A percentile compares a stretch with the other conserved stretches of the same genome.
Conservation (phyloP, 2,113 vertebrate genomes). For the Cephalopholis sonnerati region DNA sequence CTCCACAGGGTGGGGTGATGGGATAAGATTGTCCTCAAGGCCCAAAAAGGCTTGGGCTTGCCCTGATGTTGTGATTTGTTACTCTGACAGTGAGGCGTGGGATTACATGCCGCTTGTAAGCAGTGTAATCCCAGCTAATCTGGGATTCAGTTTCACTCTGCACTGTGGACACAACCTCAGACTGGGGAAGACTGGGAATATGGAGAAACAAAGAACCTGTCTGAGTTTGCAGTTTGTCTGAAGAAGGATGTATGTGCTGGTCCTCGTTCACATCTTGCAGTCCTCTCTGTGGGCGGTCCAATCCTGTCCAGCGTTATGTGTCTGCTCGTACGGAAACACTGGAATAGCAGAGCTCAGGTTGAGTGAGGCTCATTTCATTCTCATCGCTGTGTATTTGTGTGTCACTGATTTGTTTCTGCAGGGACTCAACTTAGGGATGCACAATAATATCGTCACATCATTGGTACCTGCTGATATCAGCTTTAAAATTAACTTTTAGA, state of each 20-base stretch:
- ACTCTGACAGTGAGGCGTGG: constrained; percentile 40
- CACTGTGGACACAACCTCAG: constrained; percentile 28
- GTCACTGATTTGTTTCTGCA: not conserved
- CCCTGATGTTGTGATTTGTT: constrained; percentile 57
- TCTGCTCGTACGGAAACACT: constrained; percentile 85
- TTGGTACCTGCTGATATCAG: no score
- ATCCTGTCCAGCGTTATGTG: constrained; percentile 89
- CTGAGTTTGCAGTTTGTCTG: constrained; percentile 4
- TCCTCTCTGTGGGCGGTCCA: constrained; percentile 64
- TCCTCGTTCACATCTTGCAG: constrained; percentile 78
- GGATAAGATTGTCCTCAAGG: not conserved
- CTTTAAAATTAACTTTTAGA: no score
- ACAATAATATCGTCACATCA: no score
- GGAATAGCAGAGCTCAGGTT: constrained; percentile 88
- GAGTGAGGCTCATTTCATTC: constrained; percentile 23
- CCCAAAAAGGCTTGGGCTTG: not conserved
- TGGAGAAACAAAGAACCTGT: constrained; percentile 35
- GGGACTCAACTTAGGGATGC: not conserved
- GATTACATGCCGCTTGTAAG: constrained; percentile 69
- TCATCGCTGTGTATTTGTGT: constrained; percentile 34
- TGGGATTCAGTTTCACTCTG: constrained; percentile 70
- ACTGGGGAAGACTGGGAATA: constrained; percentile 47
- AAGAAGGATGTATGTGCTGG: constrained; percentile 85
- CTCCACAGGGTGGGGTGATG: not conserved
- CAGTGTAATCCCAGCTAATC: constrained; percentile 80